These are phyloP conservation scores for Malthinus flaveolus DNA, from an alignment of 2,888 invertebrate species.

Conservation along the genomic window DNA sequence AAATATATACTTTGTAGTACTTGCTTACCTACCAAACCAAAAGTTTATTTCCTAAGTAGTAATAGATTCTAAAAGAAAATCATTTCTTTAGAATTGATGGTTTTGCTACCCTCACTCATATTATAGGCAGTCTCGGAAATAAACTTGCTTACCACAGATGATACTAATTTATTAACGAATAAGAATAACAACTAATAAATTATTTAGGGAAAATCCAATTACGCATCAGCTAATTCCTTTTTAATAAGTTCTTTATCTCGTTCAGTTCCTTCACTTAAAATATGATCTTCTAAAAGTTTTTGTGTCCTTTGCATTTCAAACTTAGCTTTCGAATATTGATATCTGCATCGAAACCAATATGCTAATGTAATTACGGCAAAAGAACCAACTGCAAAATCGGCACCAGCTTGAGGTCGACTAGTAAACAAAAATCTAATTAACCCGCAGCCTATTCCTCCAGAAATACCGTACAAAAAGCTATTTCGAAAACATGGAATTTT, in stretches of 20 bases:
- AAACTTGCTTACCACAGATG: too few relatives aligned
- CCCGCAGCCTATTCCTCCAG: conserved; percentile 69
- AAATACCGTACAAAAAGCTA: conserved; percentile 75
- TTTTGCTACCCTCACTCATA: too few relatives aligned
- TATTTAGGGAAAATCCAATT: too few relatives aligned
- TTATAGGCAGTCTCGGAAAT: too few relatives aligned
- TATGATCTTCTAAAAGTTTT: conserved; percentile 63
- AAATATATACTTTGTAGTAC: too few relatives aligned
- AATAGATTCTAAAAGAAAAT: too few relatives aligned
- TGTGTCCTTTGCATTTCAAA: conserved; percentile 68
- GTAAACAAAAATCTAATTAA: conserved; percentile 73
- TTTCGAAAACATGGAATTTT: conserved; percentile 81
- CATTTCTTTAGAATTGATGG: too few relatives aligned
- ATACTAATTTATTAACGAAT: too few relatives aligned
- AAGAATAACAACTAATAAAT: too few relatives aligned
- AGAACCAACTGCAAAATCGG: conserved; percentile 67
- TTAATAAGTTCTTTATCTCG: conserved; percentile 53
- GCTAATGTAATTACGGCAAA: conserved; percentile 66
- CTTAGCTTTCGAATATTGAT: conserved; percentile 67
- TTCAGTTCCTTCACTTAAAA: conserved; percentile 66
- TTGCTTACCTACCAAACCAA: too few relatives aligned
- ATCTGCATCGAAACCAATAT: conserved; percentile 74
- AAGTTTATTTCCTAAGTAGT: too few relatives aligned
- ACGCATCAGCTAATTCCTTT: too few relatives aligned
- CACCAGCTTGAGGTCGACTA: conserved; percentile 65